Percentiles rank a stretch among this genome's conserved stretches.
Conservation (phyloP, 2,113 vertebrate genomes). For the Eulacestoma nigropectus region DNA sequence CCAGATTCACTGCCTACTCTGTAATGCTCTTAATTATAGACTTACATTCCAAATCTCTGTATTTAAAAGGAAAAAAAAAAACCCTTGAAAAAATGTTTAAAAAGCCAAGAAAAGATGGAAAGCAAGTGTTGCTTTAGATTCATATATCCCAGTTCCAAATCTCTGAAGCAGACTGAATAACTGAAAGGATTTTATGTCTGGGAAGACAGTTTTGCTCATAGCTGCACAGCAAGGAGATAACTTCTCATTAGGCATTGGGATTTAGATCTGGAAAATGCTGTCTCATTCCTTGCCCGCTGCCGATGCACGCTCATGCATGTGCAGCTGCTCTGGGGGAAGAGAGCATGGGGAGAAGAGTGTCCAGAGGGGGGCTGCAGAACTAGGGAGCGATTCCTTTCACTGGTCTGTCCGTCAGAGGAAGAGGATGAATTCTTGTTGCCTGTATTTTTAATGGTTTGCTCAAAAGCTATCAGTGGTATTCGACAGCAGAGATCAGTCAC, state of each 20-base stretch:
- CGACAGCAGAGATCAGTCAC: background rate
- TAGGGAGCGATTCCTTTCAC: background rate
- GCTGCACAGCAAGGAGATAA: background rate
- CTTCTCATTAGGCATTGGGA: background rate
- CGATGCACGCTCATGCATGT: fast-evolving
- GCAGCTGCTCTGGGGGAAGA: background rate
- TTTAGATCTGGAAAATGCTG: conserved; percentile 19
- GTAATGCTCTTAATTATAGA: background rate
- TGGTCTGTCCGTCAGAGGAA: background rate
- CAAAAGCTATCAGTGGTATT: background rate
- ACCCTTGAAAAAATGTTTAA: background rate
- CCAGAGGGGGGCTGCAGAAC: background rate
- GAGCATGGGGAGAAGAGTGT: fast-evolving
- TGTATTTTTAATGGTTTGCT: background rate
- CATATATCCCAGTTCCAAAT: background rate
- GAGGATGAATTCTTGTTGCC: background rate
- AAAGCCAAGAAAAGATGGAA: background rate
- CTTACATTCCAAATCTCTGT: background rate
- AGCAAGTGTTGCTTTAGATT: background rate
- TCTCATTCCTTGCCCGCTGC: background rate
- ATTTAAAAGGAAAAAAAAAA: background rate
- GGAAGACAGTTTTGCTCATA: background rate
- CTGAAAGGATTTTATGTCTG: background rate
- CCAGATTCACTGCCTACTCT: background rate
- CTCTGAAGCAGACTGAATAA: background rate